phyloP scores from a whole-genome alignment of 2,113 vertebrate genomes.

The Lates calcarifer region DNA sequence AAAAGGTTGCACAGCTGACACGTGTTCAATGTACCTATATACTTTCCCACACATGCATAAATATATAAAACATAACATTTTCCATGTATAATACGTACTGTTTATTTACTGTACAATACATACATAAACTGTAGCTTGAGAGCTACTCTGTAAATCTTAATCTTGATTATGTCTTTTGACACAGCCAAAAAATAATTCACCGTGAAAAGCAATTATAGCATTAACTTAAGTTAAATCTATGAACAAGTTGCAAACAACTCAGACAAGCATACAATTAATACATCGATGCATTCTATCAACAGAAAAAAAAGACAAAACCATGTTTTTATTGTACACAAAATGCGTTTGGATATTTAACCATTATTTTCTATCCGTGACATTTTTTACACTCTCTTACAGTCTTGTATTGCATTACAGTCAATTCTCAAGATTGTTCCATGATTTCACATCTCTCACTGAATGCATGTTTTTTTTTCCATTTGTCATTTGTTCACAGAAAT shows the following conservation, averaged over 20 bases:
- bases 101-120: too few species aligned
- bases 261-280: too few species aligned
- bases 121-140: too few species aligned
- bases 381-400: neutral
- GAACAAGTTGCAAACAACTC: neutral
- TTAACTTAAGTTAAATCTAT: neutral
- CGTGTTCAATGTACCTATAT: too few species aligned
- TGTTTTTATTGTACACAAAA: neutral
- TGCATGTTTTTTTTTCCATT: neutral
- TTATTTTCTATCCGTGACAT: neutral
- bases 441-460: too few species aligned
- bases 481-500: too few species aligned
- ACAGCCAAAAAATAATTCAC: neutral
- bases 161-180: neutral
- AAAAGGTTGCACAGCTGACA: too few species aligned
- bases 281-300: neutral
- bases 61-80: too few species aligned
- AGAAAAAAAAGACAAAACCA: neutral
- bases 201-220: neutral
- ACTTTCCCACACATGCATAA: too few species aligned
- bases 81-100: neutral
- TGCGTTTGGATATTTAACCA: too few species aligned
- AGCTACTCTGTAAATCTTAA: neutral
- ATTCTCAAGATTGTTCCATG: neutral
- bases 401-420: neutral